Percentiles rank a stretch among this genome's conserved stretches.
These are phyloP conservation scores for Gorsachius magnificus DNA, from an alignment of 2,797 vertebrate genomes.

Conservation along the genomic window DNA sequence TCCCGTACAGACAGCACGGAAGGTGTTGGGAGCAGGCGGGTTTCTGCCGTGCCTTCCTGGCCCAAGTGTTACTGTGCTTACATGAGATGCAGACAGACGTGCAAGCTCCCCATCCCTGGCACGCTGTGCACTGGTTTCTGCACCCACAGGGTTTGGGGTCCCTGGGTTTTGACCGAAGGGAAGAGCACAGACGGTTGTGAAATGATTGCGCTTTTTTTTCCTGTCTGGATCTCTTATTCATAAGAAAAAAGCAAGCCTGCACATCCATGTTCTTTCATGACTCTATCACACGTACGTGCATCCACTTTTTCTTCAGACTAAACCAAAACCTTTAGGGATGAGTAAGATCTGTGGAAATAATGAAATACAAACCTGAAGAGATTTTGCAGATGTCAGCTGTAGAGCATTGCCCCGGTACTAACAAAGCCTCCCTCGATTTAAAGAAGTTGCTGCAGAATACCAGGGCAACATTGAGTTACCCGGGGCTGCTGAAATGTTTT, in stretches of 20 bases:
- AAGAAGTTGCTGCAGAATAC: neutral
- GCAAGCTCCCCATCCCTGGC: neutral
- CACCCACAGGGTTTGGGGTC: neutral
- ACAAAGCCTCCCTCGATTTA: neutral
- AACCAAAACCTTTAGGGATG: neutral
- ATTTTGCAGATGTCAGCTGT: neutral
- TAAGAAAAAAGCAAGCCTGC: neutral
- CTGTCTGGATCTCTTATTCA: neutral
- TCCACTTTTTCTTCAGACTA: neutral
- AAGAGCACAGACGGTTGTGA: neutral
- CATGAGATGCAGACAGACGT: accelerated
- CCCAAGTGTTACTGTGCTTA: neutral
- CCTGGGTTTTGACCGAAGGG: neutral
- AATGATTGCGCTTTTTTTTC: neutral
- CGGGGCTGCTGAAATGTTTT: neutral
- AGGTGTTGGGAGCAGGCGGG: neutral
- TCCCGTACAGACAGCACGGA: neutral
- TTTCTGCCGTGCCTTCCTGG: neutral
- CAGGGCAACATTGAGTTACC: neutral
- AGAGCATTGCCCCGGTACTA: neutral
- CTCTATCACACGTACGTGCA: neutral
- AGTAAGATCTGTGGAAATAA: neutral
- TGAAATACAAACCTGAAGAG: neutral
- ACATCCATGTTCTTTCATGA: neutral
- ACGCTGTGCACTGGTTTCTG: neutral